Percentiles rank a stretch among this genome's conserved stretches.
Evolutionary conservation across 2,113 vertebrate species (phyloP).

Genomic region (Cyprinodon tularosa): DNA sequence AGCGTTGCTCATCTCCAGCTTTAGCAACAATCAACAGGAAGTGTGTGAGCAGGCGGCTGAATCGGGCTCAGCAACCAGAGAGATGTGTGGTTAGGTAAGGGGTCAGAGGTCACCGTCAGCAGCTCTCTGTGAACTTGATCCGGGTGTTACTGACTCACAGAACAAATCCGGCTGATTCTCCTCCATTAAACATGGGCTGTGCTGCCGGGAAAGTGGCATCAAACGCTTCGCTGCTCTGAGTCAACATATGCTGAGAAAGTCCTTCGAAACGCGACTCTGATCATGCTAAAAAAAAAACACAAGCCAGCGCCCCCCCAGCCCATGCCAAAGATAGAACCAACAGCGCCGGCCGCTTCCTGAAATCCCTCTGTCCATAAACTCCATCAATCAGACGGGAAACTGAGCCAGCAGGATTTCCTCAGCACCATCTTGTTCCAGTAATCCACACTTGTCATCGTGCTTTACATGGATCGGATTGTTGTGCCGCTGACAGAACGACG

Average conservation of each 20-base stretch:
- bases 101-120: slow-evolving; percentile 42
- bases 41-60: background rate
- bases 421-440: background rate
- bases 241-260: background rate
- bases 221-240: slow-evolving; percentile 21
- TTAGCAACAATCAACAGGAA: slow-evolving; percentile 5
- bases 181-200: slow-evolving; percentile 11
- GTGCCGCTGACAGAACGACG: background rate
- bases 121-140: slow-evolving; percentile 5
- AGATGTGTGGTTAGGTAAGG: slow-evolving; percentile 25
- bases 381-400: slow-evolving; percentile 2
- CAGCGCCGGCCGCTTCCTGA: background rate
- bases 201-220: slow-evolving; percentile 32
- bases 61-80: slow-evolving; percentile 36
- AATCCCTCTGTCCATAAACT: background rate
- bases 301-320: too few relatives aligned
- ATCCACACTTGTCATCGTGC: slow-evolving; percentile 15
- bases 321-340: background rate
- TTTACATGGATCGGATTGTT: background rate
- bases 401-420: background rate
- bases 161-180: too few relatives aligned
- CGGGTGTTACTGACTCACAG: background rate
- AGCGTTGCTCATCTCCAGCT: too few relatives aligned
- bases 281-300: slow-evolving; percentile 1
- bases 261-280: slow-evolving; percentile 14